Evolutionary conservation across 2,888 invertebrate species (phyloP).

Genomic region (Cyrtodaria siliqua): DNA sequence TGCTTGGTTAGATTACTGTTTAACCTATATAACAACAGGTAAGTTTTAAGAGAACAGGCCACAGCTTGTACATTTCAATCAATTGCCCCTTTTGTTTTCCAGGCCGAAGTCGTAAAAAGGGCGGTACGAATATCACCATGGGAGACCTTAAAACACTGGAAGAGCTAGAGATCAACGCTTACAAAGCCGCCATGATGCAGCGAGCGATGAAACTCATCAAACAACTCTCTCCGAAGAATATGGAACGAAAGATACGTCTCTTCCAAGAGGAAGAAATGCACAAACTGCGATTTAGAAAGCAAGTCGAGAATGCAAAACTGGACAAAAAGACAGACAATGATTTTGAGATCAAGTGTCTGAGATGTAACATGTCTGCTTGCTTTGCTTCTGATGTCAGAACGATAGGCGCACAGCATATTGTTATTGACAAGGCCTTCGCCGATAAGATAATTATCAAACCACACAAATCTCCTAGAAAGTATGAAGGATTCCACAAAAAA

Average conservation of each 20-base stretch:
- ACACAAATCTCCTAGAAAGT: slow-evolving; percentile 46
- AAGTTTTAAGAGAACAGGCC: no score
- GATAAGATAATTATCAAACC: slow-evolving; percentile 32
- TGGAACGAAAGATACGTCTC: slow-evolving; percentile 22
- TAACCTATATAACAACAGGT: no score
- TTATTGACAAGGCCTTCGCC: slow-evolving; percentile 39
- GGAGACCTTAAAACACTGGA: slow-evolving; percentile 37
- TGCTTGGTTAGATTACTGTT: no score
- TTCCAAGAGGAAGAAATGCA: slow-evolving; percentile 38
- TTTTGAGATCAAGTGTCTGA: slow-evolving; percentile 38
- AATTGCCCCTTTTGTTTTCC: no score
- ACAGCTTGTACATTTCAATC: no score
- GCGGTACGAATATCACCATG: slow-evolving; percentile 37
- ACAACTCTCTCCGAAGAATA: slow-evolving; percentile 6
- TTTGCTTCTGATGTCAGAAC: slow-evolving; percentile 33
- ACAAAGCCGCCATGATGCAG: slow-evolving; percentile 57
- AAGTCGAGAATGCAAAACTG: slow-evolving; percentile 20
- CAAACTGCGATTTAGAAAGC: slow-evolving; percentile 23
- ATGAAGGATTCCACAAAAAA: slow-evolving; percentile 47
- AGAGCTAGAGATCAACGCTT: slow-evolving; percentile 41
- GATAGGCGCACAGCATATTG: slow-evolving; percentile 30
- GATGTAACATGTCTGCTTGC: slow-evolving; percentile 37
- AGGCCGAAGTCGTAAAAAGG: slow-evolving; percentile 61
- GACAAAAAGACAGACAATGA: slow-evolving; percentile 22
- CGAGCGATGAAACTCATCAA: slow-evolving; percentile 28